These are phyloP conservation scores for Rhynchotus rufescens DNA, from an alignment of 2,797 vertebrate species.

Conservation along the genomic window DNA sequence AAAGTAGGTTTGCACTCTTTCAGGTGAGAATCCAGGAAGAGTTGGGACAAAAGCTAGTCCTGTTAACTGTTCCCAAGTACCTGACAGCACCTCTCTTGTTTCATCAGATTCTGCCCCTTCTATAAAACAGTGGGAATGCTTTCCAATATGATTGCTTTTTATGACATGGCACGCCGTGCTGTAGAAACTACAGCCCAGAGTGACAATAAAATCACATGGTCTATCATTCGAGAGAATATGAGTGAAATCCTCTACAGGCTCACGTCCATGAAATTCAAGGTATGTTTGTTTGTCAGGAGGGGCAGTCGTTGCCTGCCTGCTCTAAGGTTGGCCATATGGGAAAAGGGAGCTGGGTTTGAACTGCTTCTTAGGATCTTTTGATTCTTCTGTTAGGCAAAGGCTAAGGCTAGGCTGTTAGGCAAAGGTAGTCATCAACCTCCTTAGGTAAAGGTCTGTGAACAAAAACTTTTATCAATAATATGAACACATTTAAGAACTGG, in stretches of 20 bases:
- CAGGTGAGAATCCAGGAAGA: not conserved
- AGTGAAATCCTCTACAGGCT: conserved; percentile 93
- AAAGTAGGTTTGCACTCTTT: not conserved
- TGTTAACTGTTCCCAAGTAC: not conserved
- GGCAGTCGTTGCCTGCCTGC: not conserved
- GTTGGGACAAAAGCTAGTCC: not conserved
- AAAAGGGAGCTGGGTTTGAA: not conserved
- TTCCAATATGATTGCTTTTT: conserved; percentile 96
- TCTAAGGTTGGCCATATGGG: not conserved
- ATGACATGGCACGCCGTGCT: conserved; percentile 95
- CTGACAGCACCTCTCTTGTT: not conserved
- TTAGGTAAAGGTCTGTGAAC: not conserved
- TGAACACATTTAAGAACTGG: not conserved
- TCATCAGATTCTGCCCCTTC: conserved; percentile 94
- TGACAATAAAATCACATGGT: conserved; percentile 96
- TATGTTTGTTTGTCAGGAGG: conserved; percentile 48
- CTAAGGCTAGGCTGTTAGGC: not conserved
- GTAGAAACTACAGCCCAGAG: conserved; percentile 96
- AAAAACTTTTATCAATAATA: not conserved
- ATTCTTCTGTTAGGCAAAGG: no score
- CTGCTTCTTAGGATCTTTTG: not conserved
- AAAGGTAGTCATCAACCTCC: not conserved
- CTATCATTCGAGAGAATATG: conserved; percentile 95
- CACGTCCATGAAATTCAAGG: conserved; percentile 98
- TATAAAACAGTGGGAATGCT: conserved; percentile 98